Evolutionary conservation across 2,888 invertebrate species (phyloP), one percentile per base, ranked within the genome.

Genomic region (Tenodera sinensis): DNA sequence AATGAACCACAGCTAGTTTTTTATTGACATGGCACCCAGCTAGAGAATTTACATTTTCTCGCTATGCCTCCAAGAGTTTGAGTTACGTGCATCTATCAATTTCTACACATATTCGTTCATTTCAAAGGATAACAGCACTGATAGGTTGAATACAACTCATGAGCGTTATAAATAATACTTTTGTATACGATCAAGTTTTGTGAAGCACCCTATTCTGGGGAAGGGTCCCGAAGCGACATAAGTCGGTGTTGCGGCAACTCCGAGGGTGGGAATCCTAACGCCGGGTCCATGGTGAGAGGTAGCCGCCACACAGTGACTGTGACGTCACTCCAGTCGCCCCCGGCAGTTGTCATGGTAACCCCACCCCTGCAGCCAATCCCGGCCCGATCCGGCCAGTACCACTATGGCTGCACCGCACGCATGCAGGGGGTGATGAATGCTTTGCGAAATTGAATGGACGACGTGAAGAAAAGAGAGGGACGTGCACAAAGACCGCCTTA

Each of bases 321-420:
- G 83, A 82, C 83, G 87, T 82, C 87, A 83, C 83, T 82, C 28
- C 87, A 87, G 83, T 83, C 81, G 87, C 83, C 87, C 82, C 87
- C 87, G 82, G 82, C 87, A 87, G 87, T 87, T 83, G 87, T 87
- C 87, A 87, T 87, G 87, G 87, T 25, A 87, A 87, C 87, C 81
- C 81, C 87, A 82, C 87, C 87, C 87, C 87, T 87, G 87, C 87
- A 87, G 87, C 87, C 87, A 87, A 87, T 87, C 87, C 87, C 87
- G 28, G 87, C 81, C 87, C 81, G n/a, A 87, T 34, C 30, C 82
- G 82, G 87, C 87, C 87, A 87, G 87, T 30, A 87, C 87, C 87
- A 83, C 87, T n/a, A 87, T 87, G 87, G 87, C 87, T 83, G 87
- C 87, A 87, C 30, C 86, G n/a, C 83, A 71, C 54, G 54, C 54